These are phyloP conservation scores for Lacanobia oleracea DNA, from an alignment of 2,888 invertebrate genomes.

Conservation along the genomic window DNA sequence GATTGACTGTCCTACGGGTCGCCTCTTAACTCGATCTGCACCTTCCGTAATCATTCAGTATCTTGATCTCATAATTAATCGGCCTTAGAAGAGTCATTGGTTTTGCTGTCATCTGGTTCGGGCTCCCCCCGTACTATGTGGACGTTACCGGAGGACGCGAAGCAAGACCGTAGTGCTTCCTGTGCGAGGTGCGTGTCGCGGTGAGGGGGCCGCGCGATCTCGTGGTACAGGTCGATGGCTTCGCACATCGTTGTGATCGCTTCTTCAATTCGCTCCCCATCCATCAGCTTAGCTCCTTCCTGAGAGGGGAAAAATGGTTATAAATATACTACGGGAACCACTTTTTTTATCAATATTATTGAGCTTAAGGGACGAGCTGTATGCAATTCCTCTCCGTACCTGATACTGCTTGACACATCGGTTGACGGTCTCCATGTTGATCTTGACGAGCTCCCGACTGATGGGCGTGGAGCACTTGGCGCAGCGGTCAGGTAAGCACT, in stretches of 20 bases:
- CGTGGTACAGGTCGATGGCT: slow-evolving; percentile 91
- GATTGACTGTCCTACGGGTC: background rate
- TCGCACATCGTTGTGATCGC: slow-evolving; percentile 90
- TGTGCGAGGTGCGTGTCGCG: slow-evolving; percentile 93
- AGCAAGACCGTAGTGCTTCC: slow-evolving; percentile 92
- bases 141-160: slow-evolving; percentile 90
- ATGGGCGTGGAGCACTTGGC: slow-evolving; percentile 76
- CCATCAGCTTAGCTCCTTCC: slow-evolving; percentile 86
- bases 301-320: slow-evolving; percentile 50
- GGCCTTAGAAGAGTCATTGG: slow-evolving; percentile 5
- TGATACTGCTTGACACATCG: slow-evolving; percentile 78
- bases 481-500: slow-evolving; percentile 76
- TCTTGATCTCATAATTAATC: background rate
- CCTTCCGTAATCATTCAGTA: no score
- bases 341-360: no score
- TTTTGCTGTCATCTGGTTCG: slow-evolving; percentile 11
- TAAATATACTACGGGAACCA: background rate
- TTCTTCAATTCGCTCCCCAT: slow-evolving; percentile 87
- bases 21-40: background rate
- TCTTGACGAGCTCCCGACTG: slow-evolving; percentile 75
- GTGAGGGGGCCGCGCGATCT: slow-evolving; percentile 92
- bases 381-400: slow-evolving; percentile 64
- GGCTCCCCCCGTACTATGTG: slow-evolving; percentile 67
- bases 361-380: background rate
- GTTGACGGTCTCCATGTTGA: slow-evolving; percentile 75